Evolutionary conservation across 2,797 vertebrate species (phyloP), one percentile per base, ranked within the genome.

Genomic region (Pogoniulus pusillus): DNA sequence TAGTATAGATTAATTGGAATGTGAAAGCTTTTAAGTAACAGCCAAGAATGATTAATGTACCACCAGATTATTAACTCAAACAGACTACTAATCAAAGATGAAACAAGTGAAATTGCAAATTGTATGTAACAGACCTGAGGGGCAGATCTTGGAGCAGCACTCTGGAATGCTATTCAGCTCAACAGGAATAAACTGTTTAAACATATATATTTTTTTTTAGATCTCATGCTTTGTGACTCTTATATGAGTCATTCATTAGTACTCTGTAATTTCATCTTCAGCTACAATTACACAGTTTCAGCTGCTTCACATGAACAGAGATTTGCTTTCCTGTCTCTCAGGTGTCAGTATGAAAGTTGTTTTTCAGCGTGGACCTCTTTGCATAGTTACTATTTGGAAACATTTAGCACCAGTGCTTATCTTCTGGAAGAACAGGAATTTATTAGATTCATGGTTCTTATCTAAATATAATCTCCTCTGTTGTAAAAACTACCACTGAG

Each of bases 91-190:
- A 93, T 91, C 73, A 85, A 76, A 82, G 59, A 90, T 80, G 76
- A 93, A 93, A 90, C 73, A 62, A 74, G 32, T 86, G 35, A 86
- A 93, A 92, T 89, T 82, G 84, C 76, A 90, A 94, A 90, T 96
- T 88, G 93, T 72, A 89, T 41, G 57, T 59, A 90, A 69, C 69
- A 95, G 91, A 82, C 88, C 86, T 65, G 76, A 78, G 85, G 79
- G 79, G 90, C 63, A 85, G 90, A 72, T 72, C 86, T 82, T 37
- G 74, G 84, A 89, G 51, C 41, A 76, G 90, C 39, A 37, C 76
- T 87, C 91, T 79, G 92, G 82, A 91, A 91, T 75, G 69, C 76
- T 85, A 35, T 83, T 89, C 85, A 91, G 12, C 51, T 90, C 65
- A 37, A 72, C 37, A 87, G 70, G 65, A 91, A 84, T 80, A 58